phyloP scores from a whole-genome alignment of 2,113 vertebrate species.

The Forbesichthys papilliferus region DNA sequence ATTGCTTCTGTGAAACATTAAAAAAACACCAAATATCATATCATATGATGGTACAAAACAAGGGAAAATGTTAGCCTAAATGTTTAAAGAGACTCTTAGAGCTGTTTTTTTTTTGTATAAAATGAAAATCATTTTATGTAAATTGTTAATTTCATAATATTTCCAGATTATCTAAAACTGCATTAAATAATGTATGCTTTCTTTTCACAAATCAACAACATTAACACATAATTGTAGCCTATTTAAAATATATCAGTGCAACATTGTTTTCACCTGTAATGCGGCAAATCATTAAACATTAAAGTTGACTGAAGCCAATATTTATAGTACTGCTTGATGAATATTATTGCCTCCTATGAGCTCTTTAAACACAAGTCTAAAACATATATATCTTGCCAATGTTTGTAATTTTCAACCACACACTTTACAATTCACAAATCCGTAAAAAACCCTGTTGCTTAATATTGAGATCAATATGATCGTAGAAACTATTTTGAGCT shows the following conservation, averaged over 20 bases:
- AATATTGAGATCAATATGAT: too few relatives aligned
- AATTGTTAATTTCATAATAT: slow-evolving; percentile 67
- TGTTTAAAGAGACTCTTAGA: slow-evolving; percentile 55
- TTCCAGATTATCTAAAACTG: slow-evolving; percentile 57
- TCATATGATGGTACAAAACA: slow-evolving; percentile 69
- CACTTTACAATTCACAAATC: too few relatives aligned
- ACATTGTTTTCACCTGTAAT: slow-evolving; percentile 81
- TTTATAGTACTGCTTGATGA: background rate
- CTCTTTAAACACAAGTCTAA: too few relatives aligned
- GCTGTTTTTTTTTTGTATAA: slow-evolving; percentile 59
- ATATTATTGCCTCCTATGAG: slow-evolving; percentile 26
- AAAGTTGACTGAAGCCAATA: slow-evolving; percentile 30
- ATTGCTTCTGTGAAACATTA: slow-evolving; percentile 47
- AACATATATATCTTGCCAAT: too few relatives aligned
- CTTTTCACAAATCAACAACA: slow-evolving; percentile 66
- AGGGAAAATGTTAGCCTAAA: slow-evolving; percentile 66
- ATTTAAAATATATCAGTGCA: slow-evolving; percentile 78
- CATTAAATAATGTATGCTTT: slow-evolving; percentile 41
- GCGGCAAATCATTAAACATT: slow-evolving; percentile 88
- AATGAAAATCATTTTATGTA: slow-evolving; percentile 69
- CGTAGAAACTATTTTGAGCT: too few relatives aligned
- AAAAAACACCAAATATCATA: slow-evolving; percentile 35
- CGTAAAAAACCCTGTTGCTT: too few relatives aligned
- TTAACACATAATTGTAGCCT: slow-evolving; percentile 61
- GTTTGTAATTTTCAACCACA: too few relatives aligned